phyloP scores from a whole-genome alignment of 2,888 invertebrate species.

The Choristoneura rosaceana region DNA sequence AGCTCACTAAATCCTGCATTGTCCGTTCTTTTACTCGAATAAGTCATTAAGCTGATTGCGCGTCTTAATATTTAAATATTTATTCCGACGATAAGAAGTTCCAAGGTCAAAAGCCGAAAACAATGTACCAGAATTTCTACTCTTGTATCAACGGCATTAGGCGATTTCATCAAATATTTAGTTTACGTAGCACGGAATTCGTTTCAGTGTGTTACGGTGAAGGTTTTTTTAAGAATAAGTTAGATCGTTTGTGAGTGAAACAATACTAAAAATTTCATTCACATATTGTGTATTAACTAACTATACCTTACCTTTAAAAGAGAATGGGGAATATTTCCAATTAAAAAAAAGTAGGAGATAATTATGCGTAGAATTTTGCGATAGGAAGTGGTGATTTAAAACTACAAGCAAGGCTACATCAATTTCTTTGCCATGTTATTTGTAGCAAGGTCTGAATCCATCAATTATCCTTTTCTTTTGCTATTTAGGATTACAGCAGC shows the following conservation, averaged over 20 bases:
- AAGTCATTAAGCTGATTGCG: not conserved
- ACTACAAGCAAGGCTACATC: too few species aligned
- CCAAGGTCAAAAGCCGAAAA: slow-evolving; percentile 4
- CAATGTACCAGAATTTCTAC: not conserved
- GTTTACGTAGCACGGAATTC: not conserved
- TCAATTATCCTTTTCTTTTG: too few species aligned
- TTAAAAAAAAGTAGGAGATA: not conserved
- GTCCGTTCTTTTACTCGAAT: not conserved
- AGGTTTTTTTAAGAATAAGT: slow-evolving; percentile 3
- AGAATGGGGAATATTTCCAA: not conserved
- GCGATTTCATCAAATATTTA: slow-evolving; percentile 2
- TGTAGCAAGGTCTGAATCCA: too few species aligned
- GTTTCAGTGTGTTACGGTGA: not conserved
- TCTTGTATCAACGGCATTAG: not conserved
- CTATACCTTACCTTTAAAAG: not conserved
- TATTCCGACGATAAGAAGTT: slow-evolving; percentile 8
- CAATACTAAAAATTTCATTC: not conserved
- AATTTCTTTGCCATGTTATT: too few species aligned
- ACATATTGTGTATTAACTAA: not conserved
- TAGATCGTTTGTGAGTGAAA: not conserved
- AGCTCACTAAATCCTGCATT: not conserved
- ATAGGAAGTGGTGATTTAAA: too few species aligned
- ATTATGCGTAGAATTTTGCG: too few species aligned
- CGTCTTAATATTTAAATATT: slow-evolving; percentile 9
- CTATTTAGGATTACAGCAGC: too few species aligned